Conservation (phyloP, 2,888 invertebrate genomes). For the Horisme vitalbata region DNA sequence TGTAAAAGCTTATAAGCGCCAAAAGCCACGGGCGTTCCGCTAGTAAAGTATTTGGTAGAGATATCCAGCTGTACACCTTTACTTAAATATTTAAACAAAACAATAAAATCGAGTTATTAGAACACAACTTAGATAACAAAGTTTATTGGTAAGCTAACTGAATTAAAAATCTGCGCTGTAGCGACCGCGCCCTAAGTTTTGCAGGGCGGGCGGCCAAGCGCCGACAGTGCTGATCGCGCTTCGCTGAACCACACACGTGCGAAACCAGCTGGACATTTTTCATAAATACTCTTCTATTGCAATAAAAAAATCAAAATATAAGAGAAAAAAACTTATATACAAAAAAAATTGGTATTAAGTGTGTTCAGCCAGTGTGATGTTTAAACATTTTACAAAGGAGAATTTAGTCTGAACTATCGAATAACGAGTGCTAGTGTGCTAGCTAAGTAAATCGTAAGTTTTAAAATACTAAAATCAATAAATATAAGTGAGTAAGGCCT, state of each 20-base stretch:
- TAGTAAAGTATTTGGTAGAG: too few species aligned
- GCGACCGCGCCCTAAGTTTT: conserved; percentile 46
- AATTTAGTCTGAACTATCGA: conserved; percentile 5
- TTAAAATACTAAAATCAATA: too few species aligned
- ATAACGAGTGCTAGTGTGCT: too few species aligned
- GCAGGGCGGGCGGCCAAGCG: conserved; percentile 41
- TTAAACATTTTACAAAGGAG: conserved; percentile 5
- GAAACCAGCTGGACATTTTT: not conserved
- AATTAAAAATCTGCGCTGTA: conserved; percentile 54
- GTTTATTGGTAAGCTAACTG: conserved; percentile 47
- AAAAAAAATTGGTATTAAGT: too few species aligned
- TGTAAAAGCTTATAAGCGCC: too few species aligned
- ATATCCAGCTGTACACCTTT: too few species aligned
- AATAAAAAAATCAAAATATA: too few species aligned
- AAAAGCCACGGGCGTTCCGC: too few species aligned
- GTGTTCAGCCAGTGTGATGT: conserved; percentile 9
- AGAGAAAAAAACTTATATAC: too few species aligned
- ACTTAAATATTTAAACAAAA: too few species aligned
- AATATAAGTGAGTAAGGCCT: not conserved
- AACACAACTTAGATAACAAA: conserved; percentile 20
- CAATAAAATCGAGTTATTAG: conserved; percentile 16
- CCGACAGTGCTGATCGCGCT: conserved; percentile 49
- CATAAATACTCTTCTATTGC: conserved; percentile 12
- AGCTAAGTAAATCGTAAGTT: too few species aligned
- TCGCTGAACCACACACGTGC: conserved; percentile 38